Evolutionary conservation across 2,888 invertebrate species (phyloP), one percentile per base, ranked within the genome.

Genomic region (Drosophila pseudotalamancana): DNA sequence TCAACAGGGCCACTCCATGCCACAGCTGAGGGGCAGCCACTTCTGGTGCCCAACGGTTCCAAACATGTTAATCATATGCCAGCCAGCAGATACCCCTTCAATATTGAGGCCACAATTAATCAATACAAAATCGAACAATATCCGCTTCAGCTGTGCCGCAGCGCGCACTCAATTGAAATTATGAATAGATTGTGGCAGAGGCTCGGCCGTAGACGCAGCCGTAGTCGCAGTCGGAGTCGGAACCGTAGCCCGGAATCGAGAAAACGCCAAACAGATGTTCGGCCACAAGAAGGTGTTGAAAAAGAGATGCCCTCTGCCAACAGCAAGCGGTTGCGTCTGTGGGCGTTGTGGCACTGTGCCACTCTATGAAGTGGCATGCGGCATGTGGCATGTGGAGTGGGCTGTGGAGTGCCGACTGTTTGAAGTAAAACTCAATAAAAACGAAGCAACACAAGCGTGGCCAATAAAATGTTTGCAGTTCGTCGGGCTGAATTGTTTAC

Each of bases 391-490:
- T 54, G 50, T 9, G 12, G 31, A 21, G 34, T 39, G 43, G 43
- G 9, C 19, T 48, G 61, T 53, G 77, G 74, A 81, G 74, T 74
- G 72, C 66, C 63, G 73, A 76, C 53, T 81, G 82, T 66, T 75
- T 78, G 74, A 59, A 74, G 80, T 74, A 53, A n/a, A 74, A 69
- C 59, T 85, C 85, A 87, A 83, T 87, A 87, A 85, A 82, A 82
- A 72, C 40, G 63, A 64, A 73, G 63, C 83, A 79, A 67, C 72
- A 64, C 50, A 67, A 57, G 70, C 66, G 55, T 57, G 40, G 65
- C 81, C 87, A 80, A 86, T 77, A 81, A 81, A 81, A 81, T 77
- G 84, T 77, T 86, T 79, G 83, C 78, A 72, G 82, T 62, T 57
- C 66, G 57, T 29, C 53, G 60, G 66, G 57, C 60, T 55, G 60